Evolutionary conservation across 2,797 vertebrate species (phyloP), one percentile per base, ranked within the genome.

Genomic region (Pagetopsis macropterus): DNA sequence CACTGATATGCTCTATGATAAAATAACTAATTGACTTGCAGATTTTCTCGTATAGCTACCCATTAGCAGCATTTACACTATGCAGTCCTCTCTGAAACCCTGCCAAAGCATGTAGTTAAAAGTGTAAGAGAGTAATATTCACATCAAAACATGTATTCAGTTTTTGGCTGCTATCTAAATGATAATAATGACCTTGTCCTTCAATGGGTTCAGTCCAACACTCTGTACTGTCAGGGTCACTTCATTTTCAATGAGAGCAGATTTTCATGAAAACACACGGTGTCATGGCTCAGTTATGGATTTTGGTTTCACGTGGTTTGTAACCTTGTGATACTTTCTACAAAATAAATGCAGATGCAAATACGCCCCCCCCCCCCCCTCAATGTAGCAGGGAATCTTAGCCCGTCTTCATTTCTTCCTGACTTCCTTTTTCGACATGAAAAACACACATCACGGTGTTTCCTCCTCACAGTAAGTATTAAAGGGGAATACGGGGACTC

Each of bases 61-160:
- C 50, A 68, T 79, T 55, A 80, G 56, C 54, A 52, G 51, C 50
- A 23, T 55, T 59, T 59, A 55, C 45, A 17, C 31, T 4, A 4
- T 43, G 52, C 41, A 23, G 54, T 41, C 16, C 3, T 51, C 1
- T 66, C 27, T 65, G 37, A 74, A 60, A 45, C 2, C 3, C 37
- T 46, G 68, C 68, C 59, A 60, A 50, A 72, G 37, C 37, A 13
- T 55, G 43, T 19, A 16, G 50, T 48, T 19, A 59, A 37, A 37
- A 71, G 27, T 66, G 50, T n/a, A 33, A 4, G 9, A 62, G 21
- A 59, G n/a, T 43, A 50, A 19, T 33, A 11, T 5, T 48, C 27
- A 14, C 14, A 51, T 23, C 3, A 43, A 15, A 43, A 31, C 43
- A 46, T 43, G 52, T 17, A 45, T 9, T 14, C 40, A 1, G 21